Conservation (phyloP, 2,888 invertebrate species). For the Amaurobius ferox region DNA sequence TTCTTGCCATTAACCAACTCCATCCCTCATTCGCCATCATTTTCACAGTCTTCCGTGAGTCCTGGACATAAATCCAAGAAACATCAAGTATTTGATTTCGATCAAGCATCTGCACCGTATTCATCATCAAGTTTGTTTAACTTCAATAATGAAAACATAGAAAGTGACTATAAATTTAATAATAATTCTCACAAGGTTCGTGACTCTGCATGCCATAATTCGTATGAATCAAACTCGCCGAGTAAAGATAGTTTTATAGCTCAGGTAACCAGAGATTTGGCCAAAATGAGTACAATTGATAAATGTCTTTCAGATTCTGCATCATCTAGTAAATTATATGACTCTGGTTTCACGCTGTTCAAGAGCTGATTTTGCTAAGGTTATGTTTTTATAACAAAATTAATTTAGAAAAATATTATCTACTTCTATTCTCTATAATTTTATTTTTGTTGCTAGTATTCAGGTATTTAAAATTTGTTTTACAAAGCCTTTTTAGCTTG, state of each 20-base stretch:
- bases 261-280: conserved; percentile 63
- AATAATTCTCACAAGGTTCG: conserved; percentile 19
- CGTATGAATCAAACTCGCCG: neutral
- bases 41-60: conserved; percentile 40
- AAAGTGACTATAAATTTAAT: neutral
- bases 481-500: too few relatives aligned
- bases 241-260: conserved; percentile 61
- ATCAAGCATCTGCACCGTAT: conserved; percentile 1
- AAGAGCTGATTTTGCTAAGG: conserved; percentile 52
- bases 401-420: too few relatives aligned
- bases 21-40: conserved; percentile 33
- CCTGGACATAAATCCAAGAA: conserved; percentile 28
- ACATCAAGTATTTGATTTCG: conserved; percentile 45
- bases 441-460: too few relatives aligned
- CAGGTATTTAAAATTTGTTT: too few relatives aligned
- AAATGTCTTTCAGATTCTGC: conserved; percentile 23
- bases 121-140: conserved; percentile 11
- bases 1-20: neutral
- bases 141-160: neutral
- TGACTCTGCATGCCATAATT: neutral
- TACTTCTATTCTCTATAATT: too few relatives aligned
- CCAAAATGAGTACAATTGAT: conserved; percentile 48
- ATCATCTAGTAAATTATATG: conserved; percentile 13
- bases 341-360: conserved; percentile 44
- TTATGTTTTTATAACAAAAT: too few relatives aligned